phyloP scores from a whole-genome alignment of 2,113 vertebrate species.

The Elachura formosa region DNA sequence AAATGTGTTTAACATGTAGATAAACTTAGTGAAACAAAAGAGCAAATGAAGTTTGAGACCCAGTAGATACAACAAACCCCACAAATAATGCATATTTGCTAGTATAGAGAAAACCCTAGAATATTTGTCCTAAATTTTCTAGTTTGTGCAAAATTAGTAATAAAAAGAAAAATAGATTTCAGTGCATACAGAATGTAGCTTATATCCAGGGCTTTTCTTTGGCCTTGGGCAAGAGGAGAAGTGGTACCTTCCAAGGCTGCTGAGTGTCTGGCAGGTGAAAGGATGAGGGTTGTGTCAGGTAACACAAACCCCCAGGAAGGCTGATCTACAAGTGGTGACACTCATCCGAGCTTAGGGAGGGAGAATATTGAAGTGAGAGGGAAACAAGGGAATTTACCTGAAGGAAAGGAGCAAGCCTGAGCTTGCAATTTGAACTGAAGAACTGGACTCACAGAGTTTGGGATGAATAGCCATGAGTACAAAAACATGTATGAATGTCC shows the following conservation, averaged over 20 bases:
- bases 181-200: background rate
- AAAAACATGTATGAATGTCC: background rate
- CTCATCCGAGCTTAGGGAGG: background rate
- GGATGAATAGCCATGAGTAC: background rate
- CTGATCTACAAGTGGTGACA: background rate
- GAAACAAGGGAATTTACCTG: background rate
- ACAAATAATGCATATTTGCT: background rate
- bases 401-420: background rate
- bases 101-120: background rate
- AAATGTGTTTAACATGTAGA: background rate
- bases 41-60: background rate
- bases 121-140: background rate
- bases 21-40: background rate
- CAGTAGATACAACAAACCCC: background rate
- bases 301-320: background rate
- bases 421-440: background rate
- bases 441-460: background rate
- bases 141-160: background rate
- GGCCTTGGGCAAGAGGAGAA: background rate
- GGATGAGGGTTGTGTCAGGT: background rate
- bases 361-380: background rate
- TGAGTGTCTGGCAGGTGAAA: background rate
- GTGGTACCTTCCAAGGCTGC: background rate
- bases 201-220: background rate
- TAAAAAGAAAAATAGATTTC: background rate